phyloP scores from a whole-genome alignment of 2,797 vertebrate genomes.

The Fundulus diaphanus region DNA sequence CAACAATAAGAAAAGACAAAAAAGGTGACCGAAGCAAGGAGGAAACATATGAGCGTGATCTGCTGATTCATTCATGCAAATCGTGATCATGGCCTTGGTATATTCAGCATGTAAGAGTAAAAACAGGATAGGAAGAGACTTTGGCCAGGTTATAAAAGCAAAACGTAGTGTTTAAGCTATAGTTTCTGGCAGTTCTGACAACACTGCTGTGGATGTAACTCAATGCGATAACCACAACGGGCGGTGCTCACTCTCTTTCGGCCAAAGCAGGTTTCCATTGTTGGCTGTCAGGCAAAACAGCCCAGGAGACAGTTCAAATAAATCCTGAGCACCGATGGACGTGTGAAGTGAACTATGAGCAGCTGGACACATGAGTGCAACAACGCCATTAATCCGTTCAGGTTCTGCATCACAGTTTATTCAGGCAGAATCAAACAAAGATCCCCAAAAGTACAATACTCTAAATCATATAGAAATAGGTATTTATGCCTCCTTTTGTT shows the following conservation, averaged over 20 bases:
- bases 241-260: conserved; percentile 7
- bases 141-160: neutral
- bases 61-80: neutral
- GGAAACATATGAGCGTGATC: neutral
- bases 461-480: neutral
- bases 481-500: neutral
- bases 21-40: conserved; percentile 8
- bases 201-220: conserved; percentile 23
- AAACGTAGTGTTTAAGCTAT: neutral
- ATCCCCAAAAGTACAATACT: neutral
- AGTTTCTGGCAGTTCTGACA: conserved; percentile 16
- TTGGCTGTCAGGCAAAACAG: neutral
- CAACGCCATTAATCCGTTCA: neutral
- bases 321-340: conserved; percentile 8
- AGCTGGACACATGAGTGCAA: neutral
- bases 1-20: conserved; percentile 9
- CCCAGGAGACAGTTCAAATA: conserved; percentile 31
- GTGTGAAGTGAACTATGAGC: conserved; percentile 17
- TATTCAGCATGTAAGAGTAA: neutral
- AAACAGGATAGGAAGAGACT: neutral
- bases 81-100: neutral
- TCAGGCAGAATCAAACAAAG: neutral
- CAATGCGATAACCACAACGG: conserved; percentile 10
- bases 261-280: conserved; percentile 33
- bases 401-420: neutral